These are phyloP conservation scores for Cheilosia impressa DNA, from an alignment of 2,888 invertebrate species.

Conservation along the genomic window DNA sequence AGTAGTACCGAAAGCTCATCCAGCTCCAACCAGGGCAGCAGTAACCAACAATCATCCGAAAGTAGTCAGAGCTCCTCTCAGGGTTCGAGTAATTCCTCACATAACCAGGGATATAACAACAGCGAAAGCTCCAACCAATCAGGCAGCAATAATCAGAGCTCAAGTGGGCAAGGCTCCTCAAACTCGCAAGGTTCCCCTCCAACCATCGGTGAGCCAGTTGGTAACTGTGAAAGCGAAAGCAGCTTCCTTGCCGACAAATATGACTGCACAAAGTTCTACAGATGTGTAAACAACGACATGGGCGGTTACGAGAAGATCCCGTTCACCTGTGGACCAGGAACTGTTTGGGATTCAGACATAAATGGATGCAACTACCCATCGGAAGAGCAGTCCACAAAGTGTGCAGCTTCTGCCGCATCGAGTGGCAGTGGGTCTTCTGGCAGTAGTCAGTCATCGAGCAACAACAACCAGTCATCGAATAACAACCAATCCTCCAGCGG, in stretches of 20 bases:
- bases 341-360: conserved; percentile 86
- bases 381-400: conserved; percentile 70
- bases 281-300: conserved; percentile 84
- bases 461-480: conserved; percentile 36
- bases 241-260: conserved; percentile 83
- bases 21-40: conserved; percentile 2
- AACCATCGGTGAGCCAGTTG: conserved; percentile 33
- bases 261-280: conserved; percentile 86
- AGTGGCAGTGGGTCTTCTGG: conserved; percentile 21
- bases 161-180: conserved; percentile 8
- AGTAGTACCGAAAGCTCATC: conserved; percentile 7
- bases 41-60: conserved; percentile 18
- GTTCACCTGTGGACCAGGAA: conserved; percentile 85
- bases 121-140: conserved; percentile 2
- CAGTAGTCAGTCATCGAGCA: conserved; percentile 51
- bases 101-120: conserved; percentile 14
- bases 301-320: conserved; percentile 84
- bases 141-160: conserved; percentile 5
- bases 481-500: conserved; percentile 50
- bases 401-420: conserved; percentile 47
- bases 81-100: conserved; percentile 14
- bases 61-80: conserved; percentile 17
- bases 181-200: not conserved
- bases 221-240: conserved; percentile 82
- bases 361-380: conserved; percentile 84